A percentile compares a stretch with the other conserved stretches of the same genome.
phyloP scores from a whole-genome alignment of 2,797 vertebrate species.

The Pachyuromys duprasi region DNA sequence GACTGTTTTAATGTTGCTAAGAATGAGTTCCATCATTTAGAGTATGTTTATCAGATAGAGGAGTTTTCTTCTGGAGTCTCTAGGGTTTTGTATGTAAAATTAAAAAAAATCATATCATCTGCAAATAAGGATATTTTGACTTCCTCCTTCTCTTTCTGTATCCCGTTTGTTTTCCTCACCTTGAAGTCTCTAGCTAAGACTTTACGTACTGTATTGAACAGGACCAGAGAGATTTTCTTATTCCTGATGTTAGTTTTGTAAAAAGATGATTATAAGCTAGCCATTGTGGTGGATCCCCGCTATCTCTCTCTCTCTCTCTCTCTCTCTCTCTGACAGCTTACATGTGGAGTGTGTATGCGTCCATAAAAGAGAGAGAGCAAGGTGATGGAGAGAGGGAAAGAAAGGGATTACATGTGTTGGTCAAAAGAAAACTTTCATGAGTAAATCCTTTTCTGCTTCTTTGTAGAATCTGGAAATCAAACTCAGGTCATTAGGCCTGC shows the following conservation, averaged over 20 bases:
- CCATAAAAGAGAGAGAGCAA: too few species aligned
- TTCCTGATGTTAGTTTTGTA: not conserved
- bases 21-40: too few species aligned
- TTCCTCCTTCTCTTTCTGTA: not conserved
- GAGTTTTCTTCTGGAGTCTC: not conserved
- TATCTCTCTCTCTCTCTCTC: too few species aligned
- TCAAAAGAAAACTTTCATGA: not conserved
- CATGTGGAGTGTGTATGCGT: not conserved
- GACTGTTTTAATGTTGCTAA: not conserved
- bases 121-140: not conserved
- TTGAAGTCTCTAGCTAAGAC: not conserved
- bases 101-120: not conserved
- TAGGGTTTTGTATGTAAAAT: not conserved
- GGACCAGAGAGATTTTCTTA: not conserved
- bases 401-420: not conserved
- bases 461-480: not conserved
- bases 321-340: not conserved
- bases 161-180: not conserved
- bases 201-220: not conserved
- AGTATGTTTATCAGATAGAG: not conserved
- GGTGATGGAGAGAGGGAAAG: not conserved
- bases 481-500: not conserved
- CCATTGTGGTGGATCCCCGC: not conserved
- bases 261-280: not conserved
- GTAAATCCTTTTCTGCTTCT: not conserved